phyloP scores from a whole-genome alignment of 2,888 invertebrate species.

The Ichneumoninae sp. region DNA sequence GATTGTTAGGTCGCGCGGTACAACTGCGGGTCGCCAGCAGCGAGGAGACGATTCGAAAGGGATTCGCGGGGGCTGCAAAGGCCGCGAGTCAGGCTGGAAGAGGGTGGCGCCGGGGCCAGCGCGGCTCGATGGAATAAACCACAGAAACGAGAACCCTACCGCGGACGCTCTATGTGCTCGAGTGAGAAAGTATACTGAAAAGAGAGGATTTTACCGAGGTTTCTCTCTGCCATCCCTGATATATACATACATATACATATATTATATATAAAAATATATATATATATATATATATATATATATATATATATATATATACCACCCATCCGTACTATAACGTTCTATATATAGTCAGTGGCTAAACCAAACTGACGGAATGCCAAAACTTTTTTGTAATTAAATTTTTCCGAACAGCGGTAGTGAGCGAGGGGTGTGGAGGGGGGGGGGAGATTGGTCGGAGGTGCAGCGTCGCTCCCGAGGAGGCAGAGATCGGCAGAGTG shows the following conservation, averaged over 20 bases:
- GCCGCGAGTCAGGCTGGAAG: conserved; percentile 45
- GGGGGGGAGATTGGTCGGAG: conserved; percentile 47
- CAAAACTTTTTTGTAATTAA: conserved; percentile 84
- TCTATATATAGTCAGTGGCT: conserved; percentile 75
- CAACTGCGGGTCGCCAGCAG: conserved; percentile 30
- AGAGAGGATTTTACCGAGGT: conserved; percentile 59
- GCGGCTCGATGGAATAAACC: conserved; percentile 81
- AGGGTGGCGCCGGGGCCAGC: conserved; percentile 47
- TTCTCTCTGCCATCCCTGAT: conserved; percentile 42
- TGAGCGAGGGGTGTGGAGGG: conserved; percentile 27
- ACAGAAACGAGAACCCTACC: conserved; percentile 79
- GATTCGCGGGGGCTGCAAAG: conserved; percentile 19
- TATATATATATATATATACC: not conserved
- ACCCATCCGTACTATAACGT: conserved; percentile 32
- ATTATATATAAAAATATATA: not conserved
- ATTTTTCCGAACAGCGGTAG: conserved; percentile 77
- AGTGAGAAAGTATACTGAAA: conserved; percentile 59
- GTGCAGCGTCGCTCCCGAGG: conserved; percentile 56
- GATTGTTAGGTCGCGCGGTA: conserved; percentile 28
- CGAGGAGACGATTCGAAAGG: conserved; percentile 50
- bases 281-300: too few species aligned
- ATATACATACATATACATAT: conserved; percentile 30
- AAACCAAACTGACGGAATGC: conserved; percentile 84
- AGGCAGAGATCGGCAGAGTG: conserved; percentile 32
- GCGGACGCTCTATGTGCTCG: conserved; percentile 58